A percentile compares a stretch with the other conserved stretches of the same genome.
phyloP scores from a whole-genome alignment of 2,113 vertebrate genomes.

The Microtus oregoni region DNA sequence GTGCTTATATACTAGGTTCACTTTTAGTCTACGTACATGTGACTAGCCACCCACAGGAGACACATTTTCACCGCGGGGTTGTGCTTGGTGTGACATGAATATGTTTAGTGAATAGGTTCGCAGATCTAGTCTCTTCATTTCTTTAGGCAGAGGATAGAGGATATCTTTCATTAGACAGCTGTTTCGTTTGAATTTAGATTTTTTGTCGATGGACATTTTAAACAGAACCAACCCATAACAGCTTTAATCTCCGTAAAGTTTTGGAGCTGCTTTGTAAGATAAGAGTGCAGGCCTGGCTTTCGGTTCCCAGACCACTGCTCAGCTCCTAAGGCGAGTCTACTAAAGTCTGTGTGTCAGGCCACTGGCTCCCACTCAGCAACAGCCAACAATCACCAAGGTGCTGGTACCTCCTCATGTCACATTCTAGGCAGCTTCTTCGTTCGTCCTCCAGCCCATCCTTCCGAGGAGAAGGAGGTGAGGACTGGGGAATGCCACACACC shows the following conservation, averaged over 20 bases:
- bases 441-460: neutral
- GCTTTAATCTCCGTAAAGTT: neutral
- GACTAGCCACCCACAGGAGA: neutral
- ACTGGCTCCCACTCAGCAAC: neutral
- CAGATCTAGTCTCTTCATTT: neutral
- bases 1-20: neutral
- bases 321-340: neutral
- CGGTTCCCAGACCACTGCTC: neutral
- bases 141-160: neutral
- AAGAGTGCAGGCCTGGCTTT: neutral
- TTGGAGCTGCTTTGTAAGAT: neutral
- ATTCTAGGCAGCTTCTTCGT: neutral
- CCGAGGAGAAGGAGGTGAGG: neutral
- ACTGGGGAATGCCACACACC: neutral
- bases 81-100: neutral
- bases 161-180: neutral
- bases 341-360: neutral
- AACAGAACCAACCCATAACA: neutral
- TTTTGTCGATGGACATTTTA: neutral
- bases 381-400: neutral
- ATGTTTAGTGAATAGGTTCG: neutral
- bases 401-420: neutral
- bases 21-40: neutral
- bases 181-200: conserved; percentile 12
- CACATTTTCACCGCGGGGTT: neutral